Percentiles rank a stretch among this genome's conserved stretches.
These are phyloP conservation scores for Pegoplata infirma DNA, from an alignment of 2,888 invertebrate species.

Conservation along the genomic window DNA sequence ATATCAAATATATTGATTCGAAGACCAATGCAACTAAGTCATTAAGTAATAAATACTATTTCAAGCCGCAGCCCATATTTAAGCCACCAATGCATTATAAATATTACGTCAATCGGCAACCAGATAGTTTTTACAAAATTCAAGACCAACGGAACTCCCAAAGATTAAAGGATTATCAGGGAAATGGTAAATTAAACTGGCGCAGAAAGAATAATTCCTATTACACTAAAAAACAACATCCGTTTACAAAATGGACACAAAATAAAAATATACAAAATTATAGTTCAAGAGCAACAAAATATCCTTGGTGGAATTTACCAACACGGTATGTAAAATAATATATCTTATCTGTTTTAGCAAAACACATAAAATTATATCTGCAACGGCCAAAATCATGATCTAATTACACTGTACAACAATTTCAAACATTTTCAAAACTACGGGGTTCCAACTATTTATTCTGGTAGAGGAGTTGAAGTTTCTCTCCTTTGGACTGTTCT, in stretches of 20 bases:
- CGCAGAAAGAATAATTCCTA: slow-evolving; percentile 66
- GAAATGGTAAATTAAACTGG: slow-evolving; percentile 32
- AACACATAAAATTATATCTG: background rate
- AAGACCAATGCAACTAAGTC: slow-evolving; percentile 18
- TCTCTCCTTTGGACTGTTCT: no score
- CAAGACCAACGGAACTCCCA: background rate
- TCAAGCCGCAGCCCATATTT: slow-evolving; percentile 42
- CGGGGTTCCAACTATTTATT: no score
- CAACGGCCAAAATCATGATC: background rate
- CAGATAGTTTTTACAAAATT: slow-evolving; percentile 24
- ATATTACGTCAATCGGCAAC: slow-evolving; percentile 42
- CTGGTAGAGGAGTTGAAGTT: no score
- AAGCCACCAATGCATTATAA: slow-evolving; percentile 63
- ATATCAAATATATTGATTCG: slow-evolving; percentile 69
- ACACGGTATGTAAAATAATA: slow-evolving; percentile 65
- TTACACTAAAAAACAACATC: slow-evolving; percentile 66
- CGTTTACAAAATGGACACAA: slow-evolving; percentile 65
- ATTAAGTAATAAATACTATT: slow-evolving; percentile 13
- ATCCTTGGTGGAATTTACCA: slow-evolving; percentile 72
- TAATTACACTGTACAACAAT: no score
- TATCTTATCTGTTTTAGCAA: no score
- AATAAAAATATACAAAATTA: background rate
- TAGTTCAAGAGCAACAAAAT: slow-evolving; percentile 57
- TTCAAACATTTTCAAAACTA: no score
- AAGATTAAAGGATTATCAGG: background rate